Evolutionary conservation across 2,888 invertebrate genomes (phyloP).

Genomic region (Phyllotreta cruciferae): DNA sequence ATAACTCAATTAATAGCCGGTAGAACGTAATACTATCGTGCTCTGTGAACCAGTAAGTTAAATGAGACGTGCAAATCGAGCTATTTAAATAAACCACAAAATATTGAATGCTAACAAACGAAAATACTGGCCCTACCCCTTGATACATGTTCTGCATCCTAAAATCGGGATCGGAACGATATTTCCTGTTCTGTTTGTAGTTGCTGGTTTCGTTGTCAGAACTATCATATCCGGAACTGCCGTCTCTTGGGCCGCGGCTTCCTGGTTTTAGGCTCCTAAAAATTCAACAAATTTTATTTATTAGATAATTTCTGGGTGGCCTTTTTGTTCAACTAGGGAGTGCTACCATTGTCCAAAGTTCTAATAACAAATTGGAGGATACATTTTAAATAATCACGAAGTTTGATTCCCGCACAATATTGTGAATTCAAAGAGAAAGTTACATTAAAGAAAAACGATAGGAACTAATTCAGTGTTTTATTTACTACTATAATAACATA

Average conservation of each 20-base stretch:
- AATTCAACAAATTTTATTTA: slow-evolving; percentile 27
- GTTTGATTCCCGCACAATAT: no score
- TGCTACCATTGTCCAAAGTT: background rate
- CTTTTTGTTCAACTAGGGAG: background rate
- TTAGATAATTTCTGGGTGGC: background rate
- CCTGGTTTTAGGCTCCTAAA: slow-evolving; percentile 64
- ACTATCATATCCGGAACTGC: slow-evolving; percentile 92
- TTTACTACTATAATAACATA: no score
- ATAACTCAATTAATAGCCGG: no score
- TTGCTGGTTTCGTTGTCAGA: slow-evolving; percentile 81
- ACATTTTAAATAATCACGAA: no score
- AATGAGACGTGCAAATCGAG: slow-evolving; percentile 45
- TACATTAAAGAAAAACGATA: no score
- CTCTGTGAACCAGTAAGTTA: slow-evolving; percentile 24
- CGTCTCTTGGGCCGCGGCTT: slow-evolving; percentile 75
- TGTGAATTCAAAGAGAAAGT: no score
- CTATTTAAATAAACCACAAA: slow-evolving; percentile 35
- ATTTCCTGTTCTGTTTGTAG: slow-evolving; percentile 74
- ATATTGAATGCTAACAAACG: slow-evolving; percentile 17
- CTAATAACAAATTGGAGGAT: no score
- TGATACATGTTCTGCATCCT: slow-evolving; percentile 69
- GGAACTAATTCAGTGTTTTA: no score
- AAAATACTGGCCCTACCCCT: slow-evolving; percentile 51
- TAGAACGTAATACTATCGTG: no score
- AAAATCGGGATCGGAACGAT: slow-evolving; percentile 88